Evolutionary conservation across 2,113 vertebrate genomes (phyloP), one percentile per base, ranked within the genome.

Genomic region (Nymphicus hollandicus): DNA sequence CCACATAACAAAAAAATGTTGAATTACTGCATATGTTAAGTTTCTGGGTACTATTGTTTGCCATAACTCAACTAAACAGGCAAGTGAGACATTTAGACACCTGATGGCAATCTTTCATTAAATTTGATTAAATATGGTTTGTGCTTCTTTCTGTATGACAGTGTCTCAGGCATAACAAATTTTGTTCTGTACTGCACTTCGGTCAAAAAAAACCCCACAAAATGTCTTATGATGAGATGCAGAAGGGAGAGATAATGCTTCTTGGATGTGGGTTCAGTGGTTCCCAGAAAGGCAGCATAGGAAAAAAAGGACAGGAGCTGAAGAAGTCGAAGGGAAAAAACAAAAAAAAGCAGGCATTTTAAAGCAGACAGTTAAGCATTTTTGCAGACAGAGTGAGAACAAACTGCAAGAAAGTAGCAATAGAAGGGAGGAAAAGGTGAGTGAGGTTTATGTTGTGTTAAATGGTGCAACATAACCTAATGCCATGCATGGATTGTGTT

Each of bases 71-170:
- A 96, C 94, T 88, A 93, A 96, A 84, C 77, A 96, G 74, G 88
- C 55, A 86, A 25, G 81, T 96, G 69, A 96, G 94, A 89, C 69
- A 24, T 97, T 96, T 96, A 97, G 93, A 98, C 97, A 97, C 96
- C 96, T 98, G 97, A 98, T 98, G 97, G 97, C 97, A 98, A 97
- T 97, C 97, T 98, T 98, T 97, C 97, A 97, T 97, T 98, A 97
- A 97, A 97, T 92, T 97, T 98, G 82, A 70, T 95, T 52, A 83
- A 78, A 91, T 69, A 90, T 63, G 53, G 79, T 91, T 97, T 97
- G 52, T 96, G 50, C 60, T 77, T 95, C 65, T 88, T 95, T 84
- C 33, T 88, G 9, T 77, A 76, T 49, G 25, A 84, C 31, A 85
- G 73, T 69, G 44, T 79, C 65, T 93, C 44, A 49, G 37, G 37